Evolutionary conservation across 1,140 invertebrate species (phyloP), one percentile per base, ranked within the genome.

Genomic region (Hyles vespertilio): DNA sequence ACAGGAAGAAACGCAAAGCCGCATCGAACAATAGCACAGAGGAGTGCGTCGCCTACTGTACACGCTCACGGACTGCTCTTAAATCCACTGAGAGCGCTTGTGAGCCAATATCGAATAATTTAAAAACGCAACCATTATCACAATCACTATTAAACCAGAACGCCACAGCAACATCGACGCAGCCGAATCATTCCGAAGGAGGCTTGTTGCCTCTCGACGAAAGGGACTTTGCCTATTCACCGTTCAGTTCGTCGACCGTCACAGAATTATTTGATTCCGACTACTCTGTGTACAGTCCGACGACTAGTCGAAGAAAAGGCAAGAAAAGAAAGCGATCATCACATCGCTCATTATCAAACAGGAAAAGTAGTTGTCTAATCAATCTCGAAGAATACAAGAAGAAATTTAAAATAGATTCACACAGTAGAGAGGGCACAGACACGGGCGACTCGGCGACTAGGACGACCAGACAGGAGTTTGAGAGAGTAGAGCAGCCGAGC

Each of bases 251-350:
- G 34, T 89, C 88, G 9, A 89, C 87, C 54, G 84, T 85, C 54
- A 89, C 86, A 58, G 88, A 90, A 51, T 67, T 85, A 57, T 63
- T 88, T 5, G 89, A 90, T 62, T 90, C 89, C 22, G 89, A 90
- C 64, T 87, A 89, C 69, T 89, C 88, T 44, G 84, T 89, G 5
- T 90, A 90, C 67, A 89, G 86, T 59, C 89, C 89, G 3, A 87
- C 79, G 43, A 69, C 79, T 40, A 82, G 51, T 58, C 72, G 81
- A 12, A 77, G 77, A 58, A 87, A 87, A 69, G 87, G 82, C 11
- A 87, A 87, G 54, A 89, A 88, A 67, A 81, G 86, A 61, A 86
- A 88, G 61, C 77, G 85, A 34, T 87, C 86, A 4, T 61, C 77
- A 12, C 82, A 84, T 74, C 79, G 82, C 22, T 85, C 84, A n/a